Evolutionary conservation across 2,113 vertebrate genomes (phyloP), one percentile per base, ranked within the genome.

Genomic region (Carassius carassius): DNA sequence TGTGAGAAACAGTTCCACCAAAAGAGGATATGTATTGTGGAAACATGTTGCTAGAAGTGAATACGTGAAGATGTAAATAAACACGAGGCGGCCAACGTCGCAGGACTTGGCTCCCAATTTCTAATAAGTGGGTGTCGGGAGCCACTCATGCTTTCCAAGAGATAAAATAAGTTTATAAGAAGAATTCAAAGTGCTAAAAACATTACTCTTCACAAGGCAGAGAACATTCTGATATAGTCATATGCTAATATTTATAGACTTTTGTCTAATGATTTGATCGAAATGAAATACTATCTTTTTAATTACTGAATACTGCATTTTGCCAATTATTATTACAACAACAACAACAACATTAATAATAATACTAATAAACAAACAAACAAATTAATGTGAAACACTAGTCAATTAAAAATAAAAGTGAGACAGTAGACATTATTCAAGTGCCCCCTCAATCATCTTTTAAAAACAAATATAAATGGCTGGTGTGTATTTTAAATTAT

Each of bases 41-140:
- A 81, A 81, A 81, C 79, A 69, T 69, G 44, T 69, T 51, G 62
- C 62, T 32, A 17, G 60, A 81, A 49, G 79, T 51, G 79, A 81
- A 67, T 51, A 81, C 44, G 37, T 47, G 62, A 49, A 67, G 79
- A 81, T 67, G 79, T 81, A 81, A 81, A 81, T 81, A 81, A 81
- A 81, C 79, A 67, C 25, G 32, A 81, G 79, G 44, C 44, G 44
- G 62, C 79, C 79, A 69, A 81, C 41, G 23, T 67, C 23, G 23
- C 23, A 67, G 12, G 44, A 81, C 62, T 69, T 81, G 79, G 79
- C 79, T 69, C 44, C 44, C 10, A 69, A n/a, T 69, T 49, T 81
- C 44, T 1, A 54, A 81, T 51, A 81, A n/a, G 62, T 81, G 63
- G 79, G 79, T 69, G 79, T 81, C 17, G 44, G 47, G 62, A 81